Base-by-base conservation (phyloP, 92 coral and sea anemone species). In the Parazoanthus swiftii region DNA sequence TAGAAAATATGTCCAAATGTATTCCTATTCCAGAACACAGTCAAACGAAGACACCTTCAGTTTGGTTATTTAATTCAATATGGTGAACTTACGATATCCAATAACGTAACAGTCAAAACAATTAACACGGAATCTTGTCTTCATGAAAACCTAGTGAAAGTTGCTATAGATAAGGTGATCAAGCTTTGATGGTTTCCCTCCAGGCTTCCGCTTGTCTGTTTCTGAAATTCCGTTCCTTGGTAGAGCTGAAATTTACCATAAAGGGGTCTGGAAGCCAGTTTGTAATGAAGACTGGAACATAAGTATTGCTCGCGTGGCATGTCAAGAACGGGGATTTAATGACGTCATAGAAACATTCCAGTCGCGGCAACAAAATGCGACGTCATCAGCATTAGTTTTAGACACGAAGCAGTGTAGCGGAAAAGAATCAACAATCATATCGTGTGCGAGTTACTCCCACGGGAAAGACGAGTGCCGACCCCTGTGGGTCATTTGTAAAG, bases 261-360 rank as follows among this genome's bases (percentile, higher is more conserved):
- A 44, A 46, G 68, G 87, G 29, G 46, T 26, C 65, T 84, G 87
- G 87, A 25, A 29, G 65, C 77, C 87, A 84, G 79, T 73, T 33
- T 84, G 87, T 71, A 72, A 72, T 48, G 68, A 84, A 26, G 87
- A 84, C 2, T 84, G 87, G 87, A 71, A 84, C 68, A 29, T 68
- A 23, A 72, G 35, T 33, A 71, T 71, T 72, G 87, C 48, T n/a
- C 66, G 79, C 33, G n/a, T 72, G 26, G 87, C 48, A 6, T 84
- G 87, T 36, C 87, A 79, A 35, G 87, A 84, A 84, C 36, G 25
- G 87, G 87, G 87, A 26, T 73, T 44, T 58, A 43, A 1, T 5
- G 78, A 84, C 67, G 79, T 46, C 68, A 71, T 84, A 10, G 87
- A 84, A 48, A 84, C 79, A n/a, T 84, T 84, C 44, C 87, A 72